Evolutionary conservation across 2,797 vertebrate genomes (phyloP).

Genomic region (Caiman crocodilus): DNA sequence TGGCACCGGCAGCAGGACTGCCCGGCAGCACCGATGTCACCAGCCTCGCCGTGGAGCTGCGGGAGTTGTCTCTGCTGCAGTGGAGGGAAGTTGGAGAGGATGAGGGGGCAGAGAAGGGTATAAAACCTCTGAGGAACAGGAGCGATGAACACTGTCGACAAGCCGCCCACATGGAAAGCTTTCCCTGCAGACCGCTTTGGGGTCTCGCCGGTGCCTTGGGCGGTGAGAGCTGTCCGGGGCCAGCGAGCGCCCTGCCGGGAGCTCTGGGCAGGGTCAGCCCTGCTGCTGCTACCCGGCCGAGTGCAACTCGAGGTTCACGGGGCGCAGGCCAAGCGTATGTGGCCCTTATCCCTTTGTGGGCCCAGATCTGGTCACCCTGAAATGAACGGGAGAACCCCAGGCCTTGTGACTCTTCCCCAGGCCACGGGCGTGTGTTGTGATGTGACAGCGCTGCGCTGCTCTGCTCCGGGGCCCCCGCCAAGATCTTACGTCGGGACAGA

Average conservation of each 20-base stretch:
- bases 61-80: not conserved
- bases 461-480: no score
- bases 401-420: no score
- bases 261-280: not conserved
- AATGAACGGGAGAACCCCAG: not conserved
- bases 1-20: not conserved
- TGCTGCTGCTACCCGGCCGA: not conserved
- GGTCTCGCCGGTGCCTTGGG: no score
- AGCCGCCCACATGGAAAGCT: no score
- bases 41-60: not conserved
- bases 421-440: not conserved
- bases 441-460: not conserved
- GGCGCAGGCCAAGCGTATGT: not conserved
- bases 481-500: no score
- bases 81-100: not conserved
- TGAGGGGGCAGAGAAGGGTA: not conserved
- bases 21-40: not conserved
- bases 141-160: not conserved
- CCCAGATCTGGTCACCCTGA: not conserved
- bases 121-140: not conserved
- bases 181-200: not conserved
- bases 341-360: not conserved
- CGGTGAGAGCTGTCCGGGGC: not conserved
- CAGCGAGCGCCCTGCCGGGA: no score
- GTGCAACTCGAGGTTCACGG: fast-evolving